Evolutionary conservation across 2,113 vertebrate species (phyloP).

Genomic region (Zosterops japonicus): DNA sequence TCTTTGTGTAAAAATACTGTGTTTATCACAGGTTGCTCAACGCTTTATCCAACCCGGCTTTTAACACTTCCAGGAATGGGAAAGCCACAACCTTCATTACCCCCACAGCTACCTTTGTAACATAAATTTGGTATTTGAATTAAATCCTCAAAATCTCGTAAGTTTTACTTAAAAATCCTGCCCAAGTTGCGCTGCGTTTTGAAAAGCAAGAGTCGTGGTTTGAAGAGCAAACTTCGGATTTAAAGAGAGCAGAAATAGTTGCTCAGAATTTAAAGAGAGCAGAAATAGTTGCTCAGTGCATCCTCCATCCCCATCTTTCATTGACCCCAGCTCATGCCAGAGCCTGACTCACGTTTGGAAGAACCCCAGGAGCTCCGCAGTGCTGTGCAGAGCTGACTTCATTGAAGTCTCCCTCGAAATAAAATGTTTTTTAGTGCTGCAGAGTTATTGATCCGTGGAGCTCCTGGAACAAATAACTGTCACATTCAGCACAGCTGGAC

Average conservation of each 20-base stretch:
- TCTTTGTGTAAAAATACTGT: background rate
- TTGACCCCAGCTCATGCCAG: background rate
- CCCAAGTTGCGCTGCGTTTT: rapidly evolving
- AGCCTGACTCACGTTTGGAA: slow-evolving; percentile 20
- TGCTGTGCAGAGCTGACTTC: background rate
- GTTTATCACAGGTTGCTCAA: background rate
- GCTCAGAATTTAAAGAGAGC: background rate
- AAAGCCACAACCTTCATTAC: background rate
- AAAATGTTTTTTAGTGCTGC: slow-evolving; percentile 41
- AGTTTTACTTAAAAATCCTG: background rate
- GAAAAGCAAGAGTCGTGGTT: rapidly evolving
- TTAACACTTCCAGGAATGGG: background rate
- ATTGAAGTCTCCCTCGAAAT: background rate
- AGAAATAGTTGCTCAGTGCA: background rate
- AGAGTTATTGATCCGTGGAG: slow-evolving; percentile 15
- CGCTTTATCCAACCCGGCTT: background rate
- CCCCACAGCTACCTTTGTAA: background rate
- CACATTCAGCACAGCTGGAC: background rate
- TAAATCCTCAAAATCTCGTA: rapidly evolving
- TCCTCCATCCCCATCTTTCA: background rate
- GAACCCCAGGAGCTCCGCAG: background rate
- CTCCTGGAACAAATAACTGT: slow-evolving; percentile 4
- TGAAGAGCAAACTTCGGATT: background rate
- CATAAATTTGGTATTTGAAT: background rate
- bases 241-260: background rate